Base-by-base conservation (phyloP, 1,140 invertebrate genomes). In the Drosophila teissieri region DNA sequence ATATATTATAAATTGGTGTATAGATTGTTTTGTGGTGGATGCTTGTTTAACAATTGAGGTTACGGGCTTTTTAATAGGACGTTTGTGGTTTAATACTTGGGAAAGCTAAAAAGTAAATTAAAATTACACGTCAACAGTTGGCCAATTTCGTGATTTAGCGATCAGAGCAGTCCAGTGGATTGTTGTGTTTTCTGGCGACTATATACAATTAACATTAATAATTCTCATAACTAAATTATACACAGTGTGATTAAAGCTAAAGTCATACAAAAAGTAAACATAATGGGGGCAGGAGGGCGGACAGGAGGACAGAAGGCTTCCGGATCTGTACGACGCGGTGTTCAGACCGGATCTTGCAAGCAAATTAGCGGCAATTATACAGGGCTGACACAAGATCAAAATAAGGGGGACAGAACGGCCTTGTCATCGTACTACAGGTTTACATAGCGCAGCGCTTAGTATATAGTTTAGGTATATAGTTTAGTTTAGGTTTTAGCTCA, bases 181-280 rank as follows among this genome's bases (percentile, higher is more conserved):
- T 69, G 61, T 56, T 67, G 36, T 73, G 39, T 46, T 42, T 55
- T 54, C 60, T 64, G 64, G 61, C 45, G 63, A 77, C 62, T 58
- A 70, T 70, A 69, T 70, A 72, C 68, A 72, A 73, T 83, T 86
- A 86, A 88, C 46, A 83, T 89, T 86, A 86, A 86, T 86, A 83
- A 86, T 88, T 86, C 83, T 83, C 84, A 83, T 83, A 89, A 76
- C 80, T 83, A 79, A 89, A 78, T 75, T 88, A 82, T 64, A 70
- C 58, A 82, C 80, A 75, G 64, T 63, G 75, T 46, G 63, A 78
- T 85, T 85, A 88, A 82, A 88, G 61, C 82, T 85, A 85, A 39
- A 73, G 61, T 72, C 69, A 67, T 85, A 88, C 54, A 88, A 86
- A 73, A 64, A 74, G 58, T 86, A 81, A 85, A 74, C 54, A 82